Conservation (phyloP, 2,888 invertebrate species). For the Carabus problematicus region DNA sequence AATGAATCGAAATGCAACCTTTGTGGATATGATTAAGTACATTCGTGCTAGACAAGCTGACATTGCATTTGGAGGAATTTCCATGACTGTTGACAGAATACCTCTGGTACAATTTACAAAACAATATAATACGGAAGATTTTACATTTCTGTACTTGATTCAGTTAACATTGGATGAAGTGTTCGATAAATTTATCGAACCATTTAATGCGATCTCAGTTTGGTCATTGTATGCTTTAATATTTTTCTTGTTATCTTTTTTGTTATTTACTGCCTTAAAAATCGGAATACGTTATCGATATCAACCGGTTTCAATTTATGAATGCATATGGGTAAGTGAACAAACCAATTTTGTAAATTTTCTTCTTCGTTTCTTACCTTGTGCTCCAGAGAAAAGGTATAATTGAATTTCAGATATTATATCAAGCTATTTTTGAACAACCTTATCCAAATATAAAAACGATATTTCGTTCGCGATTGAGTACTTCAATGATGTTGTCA, state of each 20-base stretch:
- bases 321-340: slow-evolving; percentile 31
- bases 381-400: not conserved
- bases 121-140: slow-evolving; percentile 43
- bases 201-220: slow-evolving; percentile 36
- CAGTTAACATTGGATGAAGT: slow-evolving; percentile 35
- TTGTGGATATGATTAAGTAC: slow-evolving; percentile 20
- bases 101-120: slow-evolving; percentile 40
- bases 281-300: not conserved
- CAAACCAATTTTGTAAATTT: not conserved
- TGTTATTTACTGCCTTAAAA: slow-evolving; percentile 20
- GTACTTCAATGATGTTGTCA: slow-evolving; percentile 27
- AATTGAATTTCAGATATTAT: slow-evolving; percentile 15
- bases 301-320: slow-evolving; percentile 9
- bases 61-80: slow-evolving; percentile 34
- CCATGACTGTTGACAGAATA: slow-evolving; percentile 38
- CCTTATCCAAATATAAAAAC: slow-evolving; percentile 11
- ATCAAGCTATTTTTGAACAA: slow-evolving; percentile 23
- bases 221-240: slow-evolving; percentile 25
- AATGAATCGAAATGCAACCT: not conserved
- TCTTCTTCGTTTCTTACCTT: not conserved
- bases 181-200: slow-evolving; percentile 41
- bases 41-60: slow-evolving; percentile 17
- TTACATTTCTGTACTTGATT: slow-evolving; percentile 43
- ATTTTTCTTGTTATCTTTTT: slow-evolving; percentile 19
- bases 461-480: slow-evolving; percentile 16